Conservation (phyloP, 2,113 vertebrate genomes). For the Oreamnos americanus region DNA sequence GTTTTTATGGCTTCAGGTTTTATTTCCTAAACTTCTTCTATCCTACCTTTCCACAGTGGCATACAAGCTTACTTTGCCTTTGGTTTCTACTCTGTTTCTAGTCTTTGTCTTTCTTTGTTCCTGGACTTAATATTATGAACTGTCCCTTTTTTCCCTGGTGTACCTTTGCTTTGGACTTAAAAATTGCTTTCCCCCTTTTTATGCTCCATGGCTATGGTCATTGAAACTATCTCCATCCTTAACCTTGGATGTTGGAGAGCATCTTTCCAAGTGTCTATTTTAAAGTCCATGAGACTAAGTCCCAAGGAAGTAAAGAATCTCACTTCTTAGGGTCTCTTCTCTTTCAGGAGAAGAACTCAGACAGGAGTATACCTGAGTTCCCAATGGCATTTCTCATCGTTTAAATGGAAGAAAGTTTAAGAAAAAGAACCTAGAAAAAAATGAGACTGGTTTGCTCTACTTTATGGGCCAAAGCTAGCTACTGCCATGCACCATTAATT, state of each 20-base stretch:
- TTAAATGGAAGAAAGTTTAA: background rate
- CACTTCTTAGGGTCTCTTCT: background rate
- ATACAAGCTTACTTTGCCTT: background rate
- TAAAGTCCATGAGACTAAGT: background rate
- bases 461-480: background rate
- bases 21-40: background rate
- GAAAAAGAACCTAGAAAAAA: background rate
- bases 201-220: background rate
- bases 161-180: background rate
- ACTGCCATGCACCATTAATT: background rate
- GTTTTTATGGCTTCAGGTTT: background rate
- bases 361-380: background rate
- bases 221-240: background rate
- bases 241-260: background rate
- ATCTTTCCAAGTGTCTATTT: background rate
- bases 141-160: background rate
- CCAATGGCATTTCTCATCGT: background rate
- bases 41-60: background rate
- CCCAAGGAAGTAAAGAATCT: background rate
- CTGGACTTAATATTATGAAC: background rate
- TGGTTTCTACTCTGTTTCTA: background rate
- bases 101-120: background rate
- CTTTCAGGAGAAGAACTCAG: background rate
- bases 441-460: background rate
- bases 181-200: background rate